A percentile compares a stretch with the other conserved stretches of the same genome.
Conservation (phyloP, 2,113 vertebrate species). For the Cyanocitta stelleri region DNA sequence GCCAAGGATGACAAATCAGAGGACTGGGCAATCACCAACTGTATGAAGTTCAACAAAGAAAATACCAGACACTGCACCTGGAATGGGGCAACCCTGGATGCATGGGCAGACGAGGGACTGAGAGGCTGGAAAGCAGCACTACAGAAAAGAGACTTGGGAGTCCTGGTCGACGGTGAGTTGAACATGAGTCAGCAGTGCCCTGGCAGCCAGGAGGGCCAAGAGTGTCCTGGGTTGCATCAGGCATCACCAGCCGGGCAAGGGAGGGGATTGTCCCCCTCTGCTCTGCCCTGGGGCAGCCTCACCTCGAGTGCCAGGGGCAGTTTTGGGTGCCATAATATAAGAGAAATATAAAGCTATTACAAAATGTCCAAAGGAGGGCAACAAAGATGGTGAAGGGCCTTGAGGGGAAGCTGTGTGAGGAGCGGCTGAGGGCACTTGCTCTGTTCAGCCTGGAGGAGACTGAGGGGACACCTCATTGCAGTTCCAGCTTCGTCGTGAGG, state of each 20-base stretch:
- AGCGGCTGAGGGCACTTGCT: background rate
- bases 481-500: accelerated
- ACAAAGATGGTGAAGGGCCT: accelerated
- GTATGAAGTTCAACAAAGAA: background rate
- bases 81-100: background rate
- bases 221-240: background rate
- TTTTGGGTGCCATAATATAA: accelerated
- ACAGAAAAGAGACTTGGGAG: accelerated
- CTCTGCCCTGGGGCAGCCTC: background rate
- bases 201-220: background rate
- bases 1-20: background rate
- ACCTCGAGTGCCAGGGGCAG: background rate
- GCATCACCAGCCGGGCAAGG: accelerated
- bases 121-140: background rate
- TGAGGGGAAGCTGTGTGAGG: accelerated
- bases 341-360: accelerated
- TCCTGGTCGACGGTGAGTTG: accelerated
- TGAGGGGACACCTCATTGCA: background rate
- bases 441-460: background rate
- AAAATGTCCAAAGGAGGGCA: accelerated
- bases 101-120: background rate
- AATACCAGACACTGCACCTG: accelerated
- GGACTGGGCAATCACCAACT: background rate
- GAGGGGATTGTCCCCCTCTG: background rate
- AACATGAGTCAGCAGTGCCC: background rate